These are phyloP conservation scores for Manduca sexta DNA, from an alignment of 1,140 invertebrate species.

Conservation along the genomic window DNA sequence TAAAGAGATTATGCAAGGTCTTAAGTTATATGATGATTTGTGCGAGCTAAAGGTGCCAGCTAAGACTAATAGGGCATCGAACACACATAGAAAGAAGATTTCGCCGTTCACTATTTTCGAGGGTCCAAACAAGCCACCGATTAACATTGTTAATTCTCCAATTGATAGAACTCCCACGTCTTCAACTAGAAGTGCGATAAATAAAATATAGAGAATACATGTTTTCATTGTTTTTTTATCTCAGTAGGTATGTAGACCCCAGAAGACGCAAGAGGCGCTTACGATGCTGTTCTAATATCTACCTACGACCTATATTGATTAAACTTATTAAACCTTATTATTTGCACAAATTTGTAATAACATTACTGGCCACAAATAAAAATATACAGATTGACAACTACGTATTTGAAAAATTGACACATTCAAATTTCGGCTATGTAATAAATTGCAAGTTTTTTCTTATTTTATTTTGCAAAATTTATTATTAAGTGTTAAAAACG, in stretches of 20 bases:
- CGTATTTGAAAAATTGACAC: slow-evolving; percentile 2
- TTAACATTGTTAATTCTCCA: slow-evolving; percentile 1
- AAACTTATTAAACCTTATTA: too few relatives aligned
- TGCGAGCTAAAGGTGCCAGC: slow-evolving; percentile 30
- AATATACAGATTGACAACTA: too few relatives aligned
- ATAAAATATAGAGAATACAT: too few relatives aligned
- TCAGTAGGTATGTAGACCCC: too few relatives aligned
- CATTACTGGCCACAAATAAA: too few relatives aligned
- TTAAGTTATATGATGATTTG: slow-evolving; percentile 43
- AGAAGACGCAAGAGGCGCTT: too few relatives aligned
- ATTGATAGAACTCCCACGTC: not conserved
- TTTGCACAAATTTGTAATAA: too few relatives aligned
- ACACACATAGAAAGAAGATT: slow-evolving; percentile 36
- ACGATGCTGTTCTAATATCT: too few relatives aligned
- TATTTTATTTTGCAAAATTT: slow-evolving; percentile 15
- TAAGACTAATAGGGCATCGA: slow-evolving; percentile 50
- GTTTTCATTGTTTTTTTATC: too few relatives aligned
- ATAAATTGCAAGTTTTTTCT: slow-evolving; percentile 43
- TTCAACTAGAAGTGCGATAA: not conserved
- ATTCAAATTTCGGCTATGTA: slow-evolving; percentile 30
- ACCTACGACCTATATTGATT: too few relatives aligned
- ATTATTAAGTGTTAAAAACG: not conserved
- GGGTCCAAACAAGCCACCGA: not conserved
- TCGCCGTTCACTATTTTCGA: slow-evolving; percentile 15
- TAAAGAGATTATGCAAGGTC: slow-evolving; percentile 48